phyloP scores from a whole-genome alignment of 1,140 invertebrate species.

The Stegodyphus mimosarum region DNA sequence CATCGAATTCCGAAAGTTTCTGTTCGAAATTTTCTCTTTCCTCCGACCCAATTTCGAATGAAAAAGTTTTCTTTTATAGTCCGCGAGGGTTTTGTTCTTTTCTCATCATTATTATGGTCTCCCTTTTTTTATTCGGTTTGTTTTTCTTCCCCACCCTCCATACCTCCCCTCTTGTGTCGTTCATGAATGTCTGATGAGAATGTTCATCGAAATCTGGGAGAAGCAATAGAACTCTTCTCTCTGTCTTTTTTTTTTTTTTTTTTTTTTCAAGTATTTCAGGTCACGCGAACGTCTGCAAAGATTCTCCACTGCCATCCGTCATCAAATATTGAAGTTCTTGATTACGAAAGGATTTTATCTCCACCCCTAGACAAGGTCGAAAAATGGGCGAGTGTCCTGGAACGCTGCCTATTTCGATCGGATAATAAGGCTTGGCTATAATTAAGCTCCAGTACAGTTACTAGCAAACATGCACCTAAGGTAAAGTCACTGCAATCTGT shows the following conservation, averaged over 20 bases:
- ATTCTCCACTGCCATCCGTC: conserved; percentile 1
- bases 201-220: conserved; percentile 5
- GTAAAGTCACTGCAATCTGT: too few species aligned
- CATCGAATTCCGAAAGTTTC: background rate
- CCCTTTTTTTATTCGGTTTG: background rate
- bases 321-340: conserved; percentile 46
- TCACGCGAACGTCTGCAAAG: background rate
- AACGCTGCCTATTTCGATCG: background rate
- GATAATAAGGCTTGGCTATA: too few species aligned
- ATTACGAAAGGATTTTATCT: conserved; percentile 24
- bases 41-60: background rate
- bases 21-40: background rate
- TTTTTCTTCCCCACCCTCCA: background rate
- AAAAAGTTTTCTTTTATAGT: background rate
- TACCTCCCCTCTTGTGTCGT: background rate
- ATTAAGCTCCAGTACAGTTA: too few species aligned
- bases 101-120: background rate
- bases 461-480: too few species aligned
- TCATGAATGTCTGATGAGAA: conserved; percentile 15
- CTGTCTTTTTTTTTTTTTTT: too few species aligned
- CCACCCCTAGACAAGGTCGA: background rate
- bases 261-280: too few species aligned
- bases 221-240: background rate
- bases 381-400: background rate
- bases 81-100: background rate